Evolutionary conservation across 1,140 invertebrate species (phyloP).

Genomic region (Lordiphosa collinella): DNA sequence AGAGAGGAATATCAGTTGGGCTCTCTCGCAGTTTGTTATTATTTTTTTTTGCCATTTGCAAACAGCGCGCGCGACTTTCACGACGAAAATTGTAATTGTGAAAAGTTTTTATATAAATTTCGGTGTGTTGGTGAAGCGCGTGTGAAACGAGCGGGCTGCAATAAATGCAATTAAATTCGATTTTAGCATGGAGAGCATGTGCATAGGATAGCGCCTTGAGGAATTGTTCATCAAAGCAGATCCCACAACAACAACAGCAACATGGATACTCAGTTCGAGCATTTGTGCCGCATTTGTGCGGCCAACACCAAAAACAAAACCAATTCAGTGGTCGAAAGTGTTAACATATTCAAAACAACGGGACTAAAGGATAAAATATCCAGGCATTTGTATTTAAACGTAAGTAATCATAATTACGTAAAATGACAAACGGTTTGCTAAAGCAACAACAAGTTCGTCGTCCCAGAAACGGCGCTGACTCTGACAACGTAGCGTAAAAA

Average conservation of each 20-base stretch:
- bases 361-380: slow-evolving; percentile 68
- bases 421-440: slow-evolving; percentile 1
- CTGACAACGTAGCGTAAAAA: slow-evolving; percentile 5
- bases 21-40: slow-evolving; percentile 51
- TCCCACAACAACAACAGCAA: not conserved
- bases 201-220: not conserved
- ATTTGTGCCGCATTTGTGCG: slow-evolving; percentile 71
- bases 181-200: not conserved
- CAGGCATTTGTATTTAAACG: slow-evolving; percentile 62
- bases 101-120: slow-evolving; percentile 6
- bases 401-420: slow-evolving; percentile 38
- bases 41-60: slow-evolving; percentile 48
- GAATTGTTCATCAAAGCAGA: no score
- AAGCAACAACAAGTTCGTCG: slow-evolving; percentile 1
- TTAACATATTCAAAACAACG: slow-evolving; percentile 68
- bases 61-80: slow-evolving; percentile 50
- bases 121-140: slow-evolving; percentile 6
- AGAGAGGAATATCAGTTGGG: slow-evolving; percentile 12
- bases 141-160: slow-evolving; percentile 11
- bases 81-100: slow-evolving; percentile 43
- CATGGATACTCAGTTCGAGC: slow-evolving; percentile 69
- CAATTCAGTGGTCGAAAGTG: slow-evolving; percentile 70
- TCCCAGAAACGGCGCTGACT: no score
- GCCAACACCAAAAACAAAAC: slow-evolving; percentile 72
- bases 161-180: slow-evolving; percentile 10